Evolutionary conservation across 2,888 invertebrate genomes (phyloP).

Genomic region (Crocallis elinguaria): DNA sequence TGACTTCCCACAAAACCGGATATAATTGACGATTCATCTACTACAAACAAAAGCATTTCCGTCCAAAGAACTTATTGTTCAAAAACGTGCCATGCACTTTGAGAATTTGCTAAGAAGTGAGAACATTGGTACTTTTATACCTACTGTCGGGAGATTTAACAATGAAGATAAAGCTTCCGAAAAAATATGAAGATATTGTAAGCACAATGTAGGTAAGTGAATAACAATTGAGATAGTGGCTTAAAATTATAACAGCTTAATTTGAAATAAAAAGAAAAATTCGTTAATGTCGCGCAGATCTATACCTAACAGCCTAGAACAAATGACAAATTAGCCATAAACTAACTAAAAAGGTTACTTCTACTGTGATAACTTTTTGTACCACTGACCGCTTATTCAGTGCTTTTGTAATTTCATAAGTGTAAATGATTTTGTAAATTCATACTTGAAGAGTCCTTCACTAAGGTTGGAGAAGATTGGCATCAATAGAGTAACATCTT

Average conservation of each 20-base stretch:
- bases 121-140: constrained; percentile 5
- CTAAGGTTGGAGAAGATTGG: too few relatives aligned
- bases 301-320: too few relatives aligned
- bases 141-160: constrained; percentile 3
- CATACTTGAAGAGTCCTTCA: too few relatives aligned
- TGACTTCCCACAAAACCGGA: constrained; percentile 15
- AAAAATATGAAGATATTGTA: background rate
- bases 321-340: too few relatives aligned
- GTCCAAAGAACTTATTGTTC: constrained; percentile 9
- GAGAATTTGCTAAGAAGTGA: constrained; percentile 1
- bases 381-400: too few relatives aligned
- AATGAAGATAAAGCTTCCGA: background rate
- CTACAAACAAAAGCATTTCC: constrained; percentile 15
- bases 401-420: too few relatives aligned
- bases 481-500: too few relatives aligned
- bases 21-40: constrained; percentile 7
- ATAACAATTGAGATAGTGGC: too few relatives aligned
- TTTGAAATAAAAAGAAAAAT: too few relatives aligned
- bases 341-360: background rate
- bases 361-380: background rate
- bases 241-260: too few relatives aligned
- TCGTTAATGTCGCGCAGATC: too few relatives aligned
- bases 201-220: background rate
- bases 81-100: constrained; percentile 11
- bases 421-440: too few relatives aligned